Conservation (phyloP, 2,888 invertebrate species). For the Eupithecia dodoneata region DNA sequence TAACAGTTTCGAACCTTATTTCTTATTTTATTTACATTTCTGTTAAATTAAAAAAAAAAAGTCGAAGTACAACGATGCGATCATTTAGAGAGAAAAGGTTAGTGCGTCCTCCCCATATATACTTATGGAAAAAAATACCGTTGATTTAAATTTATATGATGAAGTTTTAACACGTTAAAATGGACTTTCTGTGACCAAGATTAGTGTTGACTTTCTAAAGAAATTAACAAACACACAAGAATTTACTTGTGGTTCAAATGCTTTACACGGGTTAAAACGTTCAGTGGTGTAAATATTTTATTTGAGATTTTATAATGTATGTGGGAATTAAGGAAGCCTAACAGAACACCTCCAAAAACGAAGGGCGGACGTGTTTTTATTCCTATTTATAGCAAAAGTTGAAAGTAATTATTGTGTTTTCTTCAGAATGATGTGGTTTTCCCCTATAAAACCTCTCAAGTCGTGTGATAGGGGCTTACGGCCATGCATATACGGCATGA, state of each 20-base stretch:
- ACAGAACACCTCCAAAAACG: neutral
- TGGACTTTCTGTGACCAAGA: neutral
- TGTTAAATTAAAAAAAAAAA: neutral
- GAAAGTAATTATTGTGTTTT: neutral
- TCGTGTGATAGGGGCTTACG: conserved; percentile 61
- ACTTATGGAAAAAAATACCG: neutral
- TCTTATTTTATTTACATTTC: no score
- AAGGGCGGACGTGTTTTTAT: neutral
- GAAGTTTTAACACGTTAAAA: neutral
- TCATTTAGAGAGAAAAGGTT: neutral
- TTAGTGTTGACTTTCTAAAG: neutral
- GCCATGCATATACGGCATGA: conserved; percentile 51
- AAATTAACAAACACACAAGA: neutral
- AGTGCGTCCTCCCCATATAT: neutral
- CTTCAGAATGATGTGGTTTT: neutral
- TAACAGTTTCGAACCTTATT: no score
- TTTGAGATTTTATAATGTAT: neutral
- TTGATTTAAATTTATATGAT: neutral
- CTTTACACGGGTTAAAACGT: neutral
- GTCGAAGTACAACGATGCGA: neutral
- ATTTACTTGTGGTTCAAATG: neutral
- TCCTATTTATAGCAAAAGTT: neutral
- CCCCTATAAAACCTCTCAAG: conserved; percentile 50
- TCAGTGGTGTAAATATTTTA: neutral
- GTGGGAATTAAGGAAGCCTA: neutral